Base-by-base conservation (phyloP, 2,113 vertebrate species). In the Pungitius pungitius region DNA sequence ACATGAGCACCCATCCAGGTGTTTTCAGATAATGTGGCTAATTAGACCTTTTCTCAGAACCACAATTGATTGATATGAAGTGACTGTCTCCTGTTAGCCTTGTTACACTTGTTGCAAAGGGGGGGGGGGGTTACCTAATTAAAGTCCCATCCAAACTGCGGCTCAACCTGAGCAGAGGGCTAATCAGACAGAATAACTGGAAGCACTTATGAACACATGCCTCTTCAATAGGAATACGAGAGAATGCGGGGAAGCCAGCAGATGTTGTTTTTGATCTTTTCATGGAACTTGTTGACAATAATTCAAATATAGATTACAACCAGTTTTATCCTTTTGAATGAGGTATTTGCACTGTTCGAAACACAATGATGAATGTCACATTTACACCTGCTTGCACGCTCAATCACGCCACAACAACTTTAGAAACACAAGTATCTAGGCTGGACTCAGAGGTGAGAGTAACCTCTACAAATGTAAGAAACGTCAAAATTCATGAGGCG, bases 381-480 rank as follows among this genome's bases (percentile, higher is more conserved):
- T 70, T 35, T 7, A 33, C 55, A 52, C 20, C 62, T 12, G 11
- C 57, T 71, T 71, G 40, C 62, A 58, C 76, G 62, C 52, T 56
- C 67, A 1, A 24, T 62, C 81, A 39, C 64, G 49, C 42, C 51
- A 81, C 51, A 64, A 76, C 55, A 70, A 68, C 20, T 43, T 73
- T 82, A 80, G 68, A 84, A 84, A 88, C 51, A 85, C 33, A 4
- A 30, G 76, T 56, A 64, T 81, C 60, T 49, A 90, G 85, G 78
- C 86, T 88, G 81, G 83, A 86, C 70, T 71, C 59, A 27, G 61
- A 80, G 73, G 78, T 75, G 77, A 75, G 71, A 55, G 76, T 57
- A 73, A 84, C 72, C 81, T 83, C 75, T 80, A 87, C 79, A 77
- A 82, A 84, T 56, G 72, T 81, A 81, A 75, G 74, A 80, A 85